phyloP scores from a whole-genome alignment of 2,888 invertebrate species.

The Melikaiella ostensackeni region DNA sequence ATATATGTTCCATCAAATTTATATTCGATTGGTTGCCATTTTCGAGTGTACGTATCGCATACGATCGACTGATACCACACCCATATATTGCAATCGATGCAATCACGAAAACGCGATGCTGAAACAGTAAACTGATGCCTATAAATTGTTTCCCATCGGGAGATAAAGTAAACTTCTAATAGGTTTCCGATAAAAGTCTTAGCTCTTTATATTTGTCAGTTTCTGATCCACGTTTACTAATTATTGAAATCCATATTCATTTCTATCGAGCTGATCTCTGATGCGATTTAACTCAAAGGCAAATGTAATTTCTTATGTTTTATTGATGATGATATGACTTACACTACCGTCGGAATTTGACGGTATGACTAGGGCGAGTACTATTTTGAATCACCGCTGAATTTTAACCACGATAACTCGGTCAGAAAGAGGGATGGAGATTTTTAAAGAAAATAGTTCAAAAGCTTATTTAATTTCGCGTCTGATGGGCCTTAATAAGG shows the following conservation, averaged over 20 bases:
- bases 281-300: neutral
- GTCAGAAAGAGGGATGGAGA: no score
- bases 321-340: neutral
- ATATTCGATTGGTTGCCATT: slow-evolving; percentile 3
- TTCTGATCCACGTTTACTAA: neutral
- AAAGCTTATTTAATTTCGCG: no score
- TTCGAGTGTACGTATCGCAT: slow-evolving; percentile 19
- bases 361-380: no score
- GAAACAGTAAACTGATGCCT: slow-evolving; percentile 4
- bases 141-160: slow-evolving; percentile 18
- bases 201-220: neutral
- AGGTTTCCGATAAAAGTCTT: neutral
- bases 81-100: slow-evolving; percentile 19
- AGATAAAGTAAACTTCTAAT: slow-evolving; percentile 7
- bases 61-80: slow-evolving; percentile 18
- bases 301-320: neutral
- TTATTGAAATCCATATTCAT: neutral
- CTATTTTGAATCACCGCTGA: no score
- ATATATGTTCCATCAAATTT: neutral
- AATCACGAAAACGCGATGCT: neutral
- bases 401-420: no score
- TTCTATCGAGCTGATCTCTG: neutral
- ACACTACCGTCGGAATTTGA: no score
- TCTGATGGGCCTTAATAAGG: no score
- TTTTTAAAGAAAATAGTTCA: no score